Base-by-base conservation (phyloP, 2,113 vertebrate species). In the Hippopotamus amphibius region DNA sequence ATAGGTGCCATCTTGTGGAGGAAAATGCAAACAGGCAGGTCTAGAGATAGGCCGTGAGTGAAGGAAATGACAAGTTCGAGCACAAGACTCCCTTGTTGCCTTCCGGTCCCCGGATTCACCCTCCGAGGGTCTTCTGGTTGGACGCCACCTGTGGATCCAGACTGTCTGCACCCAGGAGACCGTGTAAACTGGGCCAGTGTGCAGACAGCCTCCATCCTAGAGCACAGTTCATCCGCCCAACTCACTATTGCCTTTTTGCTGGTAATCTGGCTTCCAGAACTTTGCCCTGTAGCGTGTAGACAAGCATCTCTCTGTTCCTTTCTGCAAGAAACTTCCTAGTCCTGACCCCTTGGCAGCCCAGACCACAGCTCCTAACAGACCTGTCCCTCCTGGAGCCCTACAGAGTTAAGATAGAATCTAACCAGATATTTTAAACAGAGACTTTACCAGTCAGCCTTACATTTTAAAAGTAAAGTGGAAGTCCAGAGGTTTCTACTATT, bases 1-100 rank as follows among this genome's bases (percentile, higher is more conserved):
- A 0, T 96, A 98, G 93, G 97, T 98, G 97, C 98, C 98, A 98
- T 96, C 98, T 98, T 98, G 97, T 98, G 98, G 98, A 95, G 92
- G 87, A 91, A 87, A n/a, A 86, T 82, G 53, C 88, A 93, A 94
- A 77, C 69, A 96, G 72, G 53, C 80, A 7, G 0, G 0, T 81
- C 41, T 71, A 71, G 46, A 77, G 21, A 33, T 30, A 22, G 33
- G 1, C 30, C 68, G 24, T 71, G 14, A 37, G 33, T 81, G 48
- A 89, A 71, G 80, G 7, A 85, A 43, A 24, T 89, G 74, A 59
- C n/a, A 59, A 48, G 41, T 21, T 41, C 48, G 17, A 24, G 10
- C 19, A 0, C 4, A 48, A 41, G n/a, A 69, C 77, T 48, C 61
- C 41, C 8, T 53, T 48, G 2, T 15, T 46, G 76, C 30, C 46